Evolutionary conservation across 2,888 invertebrate species (phyloP).

Genomic region (Belgica antarctica): DNA sequence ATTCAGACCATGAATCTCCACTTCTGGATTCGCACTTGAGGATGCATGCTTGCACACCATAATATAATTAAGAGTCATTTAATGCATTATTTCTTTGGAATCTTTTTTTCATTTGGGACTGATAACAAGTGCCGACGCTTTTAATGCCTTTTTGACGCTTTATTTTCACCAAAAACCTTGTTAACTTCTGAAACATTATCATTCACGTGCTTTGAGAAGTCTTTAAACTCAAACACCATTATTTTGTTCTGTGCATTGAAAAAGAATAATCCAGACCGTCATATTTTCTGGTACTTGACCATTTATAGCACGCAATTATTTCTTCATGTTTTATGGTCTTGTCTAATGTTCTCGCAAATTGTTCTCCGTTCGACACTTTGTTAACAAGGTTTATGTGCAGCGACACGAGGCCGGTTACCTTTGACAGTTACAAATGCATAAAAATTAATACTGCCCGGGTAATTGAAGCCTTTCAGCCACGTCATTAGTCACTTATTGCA

Average conservation of each 20-base stretch:
- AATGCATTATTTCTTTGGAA: not conserved
- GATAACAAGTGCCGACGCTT: constrained; percentile 23
- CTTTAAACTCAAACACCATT: constrained; percentile 11
- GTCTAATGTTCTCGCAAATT: not conserved
- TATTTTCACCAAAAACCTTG: not conserved
- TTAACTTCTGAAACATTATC: not conserved
- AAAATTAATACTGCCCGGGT: constrained; percentile 11
- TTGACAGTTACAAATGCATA: constrained; percentile 5
- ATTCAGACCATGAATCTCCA: not conserved
- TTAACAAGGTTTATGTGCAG: constrained; percentile 8
- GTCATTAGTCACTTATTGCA: not conserved
- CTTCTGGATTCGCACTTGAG: not conserved
- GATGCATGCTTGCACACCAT: constrained; percentile 16
- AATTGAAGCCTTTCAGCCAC: constrained; percentile 17
- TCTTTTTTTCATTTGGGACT: constrained; percentile 11
- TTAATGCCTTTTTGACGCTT: not conserved
- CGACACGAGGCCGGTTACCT: not conserved
- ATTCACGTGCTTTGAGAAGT: not conserved
- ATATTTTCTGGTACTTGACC: constrained; percentile 40
- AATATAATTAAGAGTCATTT: constrained; percentile 4
- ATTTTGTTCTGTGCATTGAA: constrained; percentile 18
- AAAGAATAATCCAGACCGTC: constrained; percentile 27
- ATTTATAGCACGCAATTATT: constrained; percentile 28
- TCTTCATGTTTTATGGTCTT: not conserved
- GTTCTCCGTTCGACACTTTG: constrained; percentile 8